These are phyloP conservation scores for Neomicropteryx cornuta DNA, from an alignment of 1,140 invertebrate genomes.

Conservation along the genomic window DNA sequence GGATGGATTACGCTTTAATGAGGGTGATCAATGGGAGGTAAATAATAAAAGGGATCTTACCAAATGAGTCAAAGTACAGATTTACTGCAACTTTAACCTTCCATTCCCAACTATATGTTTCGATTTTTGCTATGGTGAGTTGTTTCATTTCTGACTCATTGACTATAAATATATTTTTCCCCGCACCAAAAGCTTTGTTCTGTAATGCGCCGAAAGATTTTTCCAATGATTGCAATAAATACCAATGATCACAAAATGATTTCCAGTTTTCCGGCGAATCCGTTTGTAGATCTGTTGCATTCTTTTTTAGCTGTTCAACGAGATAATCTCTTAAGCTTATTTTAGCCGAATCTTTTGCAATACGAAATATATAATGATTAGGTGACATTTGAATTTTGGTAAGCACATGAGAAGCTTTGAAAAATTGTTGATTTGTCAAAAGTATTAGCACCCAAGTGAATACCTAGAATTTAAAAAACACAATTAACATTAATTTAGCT, in stretches of 20 bases:
- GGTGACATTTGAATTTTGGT: constrained; percentile 47
- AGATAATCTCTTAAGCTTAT: constrained; percentile 45
- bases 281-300: constrained; percentile 23
- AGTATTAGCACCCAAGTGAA: constrained; percentile 49
- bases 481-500: neutral
- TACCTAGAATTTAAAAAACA: constrained; percentile 36
- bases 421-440: constrained; percentile 47
- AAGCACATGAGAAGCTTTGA: constrained; percentile 49
- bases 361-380: constrained; percentile 38
- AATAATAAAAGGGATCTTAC: constrained; percentile 23
- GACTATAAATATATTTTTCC: constrained; percentile 29
- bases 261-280: constrained; percentile 31
- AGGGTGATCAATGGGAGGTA: neutral
- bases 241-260: constrained; percentile 41
- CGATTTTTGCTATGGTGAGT: constrained; percentile 35
- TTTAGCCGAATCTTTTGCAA: constrained; percentile 40
- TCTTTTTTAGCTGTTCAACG: constrained; percentile 41
- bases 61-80: constrained; percentile 42
- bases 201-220: constrained; percentile 37
- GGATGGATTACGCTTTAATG: too few relatives aligned
- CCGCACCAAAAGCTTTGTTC: constrained; percentile 35
- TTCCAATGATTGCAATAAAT: constrained; percentile 41
- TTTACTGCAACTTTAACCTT: constrained; percentile 39
- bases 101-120: constrained; percentile 34
- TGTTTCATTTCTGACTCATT: constrained; percentile 35